Percentiles rank a stretch among this genome's conserved stretches.
Evolutionary conservation across 1,140 invertebrate genomes (phyloP).

Genomic region (Aphelinus atriplicis): DNA sequence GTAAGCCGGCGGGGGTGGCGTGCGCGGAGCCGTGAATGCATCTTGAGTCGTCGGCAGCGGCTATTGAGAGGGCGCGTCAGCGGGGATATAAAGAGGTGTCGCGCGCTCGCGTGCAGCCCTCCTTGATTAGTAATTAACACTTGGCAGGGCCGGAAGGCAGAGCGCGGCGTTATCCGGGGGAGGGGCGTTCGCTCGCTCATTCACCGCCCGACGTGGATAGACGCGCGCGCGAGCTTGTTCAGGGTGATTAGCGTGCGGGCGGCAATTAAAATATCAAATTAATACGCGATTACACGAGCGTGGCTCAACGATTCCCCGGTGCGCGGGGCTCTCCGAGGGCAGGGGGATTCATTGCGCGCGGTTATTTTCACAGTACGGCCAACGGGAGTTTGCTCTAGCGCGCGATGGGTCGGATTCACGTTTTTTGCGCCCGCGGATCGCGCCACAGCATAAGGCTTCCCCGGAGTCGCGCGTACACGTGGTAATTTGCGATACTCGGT

Average conservation of each 20-base stretch:
- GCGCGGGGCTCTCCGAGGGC: slow-evolving; percentile 46
- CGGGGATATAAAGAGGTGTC: slow-evolving; percentile 49
- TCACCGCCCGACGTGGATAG: slow-evolving; percentile 7
- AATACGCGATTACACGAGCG: slow-evolving; percentile 16
- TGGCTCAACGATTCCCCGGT: slow-evolving; percentile 38
- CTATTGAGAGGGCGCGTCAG: slow-evolving; percentile 63
- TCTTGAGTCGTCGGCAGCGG: slow-evolving; percentile 55
- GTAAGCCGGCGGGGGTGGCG: neutral
- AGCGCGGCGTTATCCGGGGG: neutral
- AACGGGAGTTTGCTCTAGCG: slow-evolving; percentile 17
- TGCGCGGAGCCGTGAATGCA: slow-evolving; percentile 43
- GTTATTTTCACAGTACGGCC: slow-evolving; percentile 55
- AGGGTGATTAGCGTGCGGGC: neutral
- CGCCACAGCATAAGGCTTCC: slow-evolving; percentile 45
- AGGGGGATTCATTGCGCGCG: too few relatives aligned
- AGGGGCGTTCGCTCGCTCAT: slow-evolving; percentile 3
- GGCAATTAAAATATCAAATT: slow-evolving; percentile 39
- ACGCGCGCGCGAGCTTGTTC: neutral
- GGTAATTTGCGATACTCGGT: too few relatives aligned
- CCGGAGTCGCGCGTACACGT: too few relatives aligned
- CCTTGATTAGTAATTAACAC: slow-evolving; percentile 68
- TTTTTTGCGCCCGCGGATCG: too few relatives aligned
- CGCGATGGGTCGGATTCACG: too few relatives aligned
- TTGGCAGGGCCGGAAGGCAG: neutral
- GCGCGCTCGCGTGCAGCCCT: slow-evolving; percentile 47